phyloP scores from a whole-genome alignment of 2,113 vertebrate genomes.

The Oncorhynchus tshawytscha region DNA sequence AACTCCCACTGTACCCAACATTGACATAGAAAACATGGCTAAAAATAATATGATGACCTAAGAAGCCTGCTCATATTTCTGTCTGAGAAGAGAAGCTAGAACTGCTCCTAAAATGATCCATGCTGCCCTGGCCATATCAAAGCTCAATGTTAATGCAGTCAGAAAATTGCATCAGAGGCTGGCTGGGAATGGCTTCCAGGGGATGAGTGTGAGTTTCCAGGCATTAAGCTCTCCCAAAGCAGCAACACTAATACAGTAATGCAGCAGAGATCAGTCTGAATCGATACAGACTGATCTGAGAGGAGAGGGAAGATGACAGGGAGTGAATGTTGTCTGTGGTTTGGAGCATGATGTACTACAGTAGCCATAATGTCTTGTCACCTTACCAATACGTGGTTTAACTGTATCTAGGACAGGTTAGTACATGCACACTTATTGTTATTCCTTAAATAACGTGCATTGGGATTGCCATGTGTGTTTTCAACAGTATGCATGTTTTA shows the following conservation, averaged over 20 bases:
- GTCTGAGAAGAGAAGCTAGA: neutral
- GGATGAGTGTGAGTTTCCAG: neutral
- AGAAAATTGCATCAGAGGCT: neutral
- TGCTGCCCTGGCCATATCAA: neutral
- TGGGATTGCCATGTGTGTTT: too few relatives aligned
- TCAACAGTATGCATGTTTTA: too few relatives aligned
- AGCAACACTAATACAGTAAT: neutral
- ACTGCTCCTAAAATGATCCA: neutral
- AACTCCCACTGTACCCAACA: constrained; percentile 14
- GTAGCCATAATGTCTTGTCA: neutral
- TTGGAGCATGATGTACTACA: too few relatives aligned
- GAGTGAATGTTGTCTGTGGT: neutral
- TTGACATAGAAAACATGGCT: neutral
- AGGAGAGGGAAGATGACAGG: neutral
- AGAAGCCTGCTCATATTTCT: neutral
- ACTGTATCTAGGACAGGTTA: neutral
- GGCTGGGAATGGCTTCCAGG: neutral
- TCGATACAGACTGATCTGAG: neutral
- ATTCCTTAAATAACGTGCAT: too few relatives aligned
- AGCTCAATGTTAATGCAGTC: neutral
- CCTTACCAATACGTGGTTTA: neutral
- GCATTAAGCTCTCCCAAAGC: constrained; percentile 8
- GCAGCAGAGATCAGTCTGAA: neutral
- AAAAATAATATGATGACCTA: neutral
- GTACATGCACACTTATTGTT: neutral